A percentile compares a stretch with the other conserved stretches of the same genome.
Evolutionary conservation across 1,140 invertebrate genomes (phyloP).

Genomic region (Piezodorus guildinii): DNA sequence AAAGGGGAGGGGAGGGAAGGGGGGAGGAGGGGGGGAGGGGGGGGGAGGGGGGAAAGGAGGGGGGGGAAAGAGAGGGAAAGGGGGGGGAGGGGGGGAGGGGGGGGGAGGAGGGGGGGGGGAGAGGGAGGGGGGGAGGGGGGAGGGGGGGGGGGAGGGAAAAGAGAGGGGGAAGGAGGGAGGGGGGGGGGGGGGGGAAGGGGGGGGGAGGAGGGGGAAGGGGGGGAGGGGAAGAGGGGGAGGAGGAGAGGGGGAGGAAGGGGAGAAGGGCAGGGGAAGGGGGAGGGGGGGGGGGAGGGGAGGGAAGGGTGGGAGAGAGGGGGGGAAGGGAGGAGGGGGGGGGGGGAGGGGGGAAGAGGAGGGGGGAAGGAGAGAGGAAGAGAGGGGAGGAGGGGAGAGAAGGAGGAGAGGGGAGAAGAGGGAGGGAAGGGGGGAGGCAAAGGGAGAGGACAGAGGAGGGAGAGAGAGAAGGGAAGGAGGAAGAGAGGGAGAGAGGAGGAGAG

Average conservation of each 20-base stretch:
- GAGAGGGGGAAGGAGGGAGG: neutral
- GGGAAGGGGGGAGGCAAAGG: neutral
- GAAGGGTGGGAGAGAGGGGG: neutral
- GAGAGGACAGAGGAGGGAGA: neutral
- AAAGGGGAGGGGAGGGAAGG: neutral
- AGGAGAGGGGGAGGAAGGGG: neutral
- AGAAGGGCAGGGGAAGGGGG: neutral
- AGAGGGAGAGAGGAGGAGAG: neutral
- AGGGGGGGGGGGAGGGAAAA: neutral
- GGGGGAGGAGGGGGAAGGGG: neutral
- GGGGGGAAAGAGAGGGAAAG: neutral
- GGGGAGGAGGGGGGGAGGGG: neutral
- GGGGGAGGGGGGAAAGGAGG: neutral
- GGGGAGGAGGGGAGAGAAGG: neutral
- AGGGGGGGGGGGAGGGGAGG: neutral
- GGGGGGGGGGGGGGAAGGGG: neutral
- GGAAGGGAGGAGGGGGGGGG: neutral
- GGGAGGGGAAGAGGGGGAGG: neutral
- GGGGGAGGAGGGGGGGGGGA: neutral
- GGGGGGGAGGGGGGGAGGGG: too few species aligned
- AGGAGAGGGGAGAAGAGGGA: neutral
- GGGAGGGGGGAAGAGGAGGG: neutral
- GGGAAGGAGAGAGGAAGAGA: neutral
- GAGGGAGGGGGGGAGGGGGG: neutral
- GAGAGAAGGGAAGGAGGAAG: neutral